phyloP scores from a whole-genome alignment of 2,113 vertebrate genomes.

The Prinia subflava region DNA sequence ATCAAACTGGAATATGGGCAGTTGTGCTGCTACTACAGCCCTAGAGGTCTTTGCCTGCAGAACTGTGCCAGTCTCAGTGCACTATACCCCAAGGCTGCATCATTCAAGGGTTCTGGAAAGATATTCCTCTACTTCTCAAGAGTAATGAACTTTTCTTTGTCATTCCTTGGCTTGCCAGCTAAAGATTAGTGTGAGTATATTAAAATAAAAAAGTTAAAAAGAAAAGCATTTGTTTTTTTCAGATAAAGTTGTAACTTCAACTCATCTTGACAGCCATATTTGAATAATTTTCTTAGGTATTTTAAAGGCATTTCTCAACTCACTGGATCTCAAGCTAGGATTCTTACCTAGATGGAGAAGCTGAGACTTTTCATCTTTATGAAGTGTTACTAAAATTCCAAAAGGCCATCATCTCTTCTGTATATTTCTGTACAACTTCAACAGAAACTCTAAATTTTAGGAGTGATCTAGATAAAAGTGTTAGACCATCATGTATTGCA shows the following conservation, averaged over 20 bases:
- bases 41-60: neutral
- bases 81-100: neutral
- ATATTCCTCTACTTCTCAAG: neutral
- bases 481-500: neutral
- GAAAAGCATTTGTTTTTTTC: neutral
- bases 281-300: neutral
- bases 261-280: neutral
- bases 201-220: neutral
- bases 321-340: neutral
- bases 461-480: neutral
- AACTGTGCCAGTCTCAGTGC: neutral
- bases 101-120: neutral
- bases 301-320: neutral
- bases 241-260: neutral
- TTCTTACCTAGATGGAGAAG: neutral
- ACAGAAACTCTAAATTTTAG: neutral
- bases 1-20: neutral
- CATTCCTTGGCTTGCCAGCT: neutral
- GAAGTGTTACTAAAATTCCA: neutral
- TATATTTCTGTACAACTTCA: neutral
- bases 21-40: neutral
- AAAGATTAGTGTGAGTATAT: neutral
- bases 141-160: neutral
- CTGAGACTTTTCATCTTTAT: neutral
- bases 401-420: neutral